A percentile compares a stretch with the other conserved stretches of the same genome.
These are phyloP conservation scores for Fopius arisanus DNA, from an alignment of 1,140 invertebrate genomes.

Conservation along the genomic window DNA sequence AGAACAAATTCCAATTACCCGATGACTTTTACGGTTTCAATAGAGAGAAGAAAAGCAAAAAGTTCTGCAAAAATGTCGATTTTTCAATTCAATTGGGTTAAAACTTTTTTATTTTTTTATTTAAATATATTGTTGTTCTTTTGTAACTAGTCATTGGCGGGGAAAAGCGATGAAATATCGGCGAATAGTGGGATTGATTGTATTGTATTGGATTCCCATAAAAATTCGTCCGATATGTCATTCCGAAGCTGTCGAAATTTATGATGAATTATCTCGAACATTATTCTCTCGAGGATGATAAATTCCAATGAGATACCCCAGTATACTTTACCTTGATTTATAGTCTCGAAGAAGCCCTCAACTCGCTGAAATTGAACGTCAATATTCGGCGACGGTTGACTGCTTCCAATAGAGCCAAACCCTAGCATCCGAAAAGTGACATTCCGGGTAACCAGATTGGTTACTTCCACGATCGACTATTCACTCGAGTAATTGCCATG, in stretches of 20 bases:
- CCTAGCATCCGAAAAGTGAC: neutral
- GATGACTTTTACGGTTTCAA: no score
- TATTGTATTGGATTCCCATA: no score
- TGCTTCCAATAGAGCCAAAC: neutral
- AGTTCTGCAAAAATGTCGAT: no score
- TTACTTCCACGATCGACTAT: neutral
- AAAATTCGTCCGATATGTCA: neutral
- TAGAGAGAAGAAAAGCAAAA: no score
- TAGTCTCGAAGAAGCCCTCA: neutral
- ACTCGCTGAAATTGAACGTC: conserved; percentile 1
- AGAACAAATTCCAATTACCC: no score
- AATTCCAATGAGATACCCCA: neutral
- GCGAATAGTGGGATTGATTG: no score
- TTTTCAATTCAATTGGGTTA: no score
- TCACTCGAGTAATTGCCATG: neutral
- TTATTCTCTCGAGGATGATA: neutral
- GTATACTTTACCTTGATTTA: neutral
- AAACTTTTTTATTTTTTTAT: no score
- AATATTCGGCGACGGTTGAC: neutral
- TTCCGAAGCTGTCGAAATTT: neutral
- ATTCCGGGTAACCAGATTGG: conserved; percentile 17
- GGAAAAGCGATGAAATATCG: no score
- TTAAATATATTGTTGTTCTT: no score
- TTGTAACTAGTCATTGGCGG: no score
- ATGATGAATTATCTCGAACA: neutral